Conservation (phyloP, 2,113 vertebrate species). For the Phylloscopus trochiloides region DNA sequence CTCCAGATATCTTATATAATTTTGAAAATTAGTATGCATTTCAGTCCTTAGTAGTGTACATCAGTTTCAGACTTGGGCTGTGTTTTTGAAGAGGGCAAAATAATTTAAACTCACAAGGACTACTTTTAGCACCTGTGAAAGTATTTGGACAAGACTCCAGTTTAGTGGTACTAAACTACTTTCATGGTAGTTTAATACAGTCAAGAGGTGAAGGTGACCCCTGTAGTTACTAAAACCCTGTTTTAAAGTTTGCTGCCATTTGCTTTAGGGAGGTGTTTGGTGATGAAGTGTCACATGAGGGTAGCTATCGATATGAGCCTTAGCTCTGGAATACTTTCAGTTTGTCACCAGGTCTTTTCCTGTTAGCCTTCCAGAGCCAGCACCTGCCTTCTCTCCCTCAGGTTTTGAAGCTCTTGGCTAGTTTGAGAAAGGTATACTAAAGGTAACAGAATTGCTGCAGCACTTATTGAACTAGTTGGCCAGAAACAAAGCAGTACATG, state of each 20-base stretch:
- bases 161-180: background rate
- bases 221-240: background rate
- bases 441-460: background rate
- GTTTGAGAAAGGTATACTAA: background rate
- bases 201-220: background rate
- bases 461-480: background rate
- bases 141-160: background rate
- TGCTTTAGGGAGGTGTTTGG: background rate
- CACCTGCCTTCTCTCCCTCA: background rate
- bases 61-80: background rate
- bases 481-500: background rate
- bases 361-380: background rate
- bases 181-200: background rate
- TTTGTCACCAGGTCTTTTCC: background rate
- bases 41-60: background rate
- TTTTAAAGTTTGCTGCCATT: background rate
- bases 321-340: background rate
- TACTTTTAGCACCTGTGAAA: background rate
- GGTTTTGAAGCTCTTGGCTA: background rate
- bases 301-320: background rate
- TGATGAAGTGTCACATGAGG: background rate
- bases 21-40: background rate
- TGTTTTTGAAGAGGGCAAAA: background rate
- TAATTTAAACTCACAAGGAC: background rate
- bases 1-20: background rate